A percentile compares a stretch with the other conserved stretches of the same genome.
Conservation (phyloP, 2,888 invertebrate species). For the Drosophila fungiperda region DNA sequence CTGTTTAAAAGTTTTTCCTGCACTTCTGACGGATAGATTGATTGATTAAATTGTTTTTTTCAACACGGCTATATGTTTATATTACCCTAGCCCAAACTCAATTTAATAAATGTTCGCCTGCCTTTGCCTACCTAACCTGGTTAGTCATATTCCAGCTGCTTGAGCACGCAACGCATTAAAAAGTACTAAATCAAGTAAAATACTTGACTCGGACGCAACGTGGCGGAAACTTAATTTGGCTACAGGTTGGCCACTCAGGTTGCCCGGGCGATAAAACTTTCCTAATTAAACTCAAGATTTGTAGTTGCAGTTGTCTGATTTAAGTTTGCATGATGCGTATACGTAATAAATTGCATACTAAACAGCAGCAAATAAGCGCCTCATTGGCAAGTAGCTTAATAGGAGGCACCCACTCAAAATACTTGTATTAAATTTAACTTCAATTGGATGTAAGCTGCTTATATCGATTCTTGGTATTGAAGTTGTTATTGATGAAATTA, state of each 20-base stretch:
- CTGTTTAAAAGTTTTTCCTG: slow-evolving; percentile 40
- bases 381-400: neutral
- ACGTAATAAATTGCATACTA: slow-evolving; percentile 48
- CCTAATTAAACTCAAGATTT: slow-evolving; percentile 53
- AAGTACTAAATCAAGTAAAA: slow-evolving; percentile 14
- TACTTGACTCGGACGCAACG: slow-evolving; percentile 21
- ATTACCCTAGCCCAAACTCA: slow-evolving; percentile 5
- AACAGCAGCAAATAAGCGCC: slow-evolving; percentile 3
- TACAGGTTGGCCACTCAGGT: slow-evolving; percentile 42
- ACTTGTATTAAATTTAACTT: neutral
- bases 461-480: slow-evolving; percentile 3
- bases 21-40: slow-evolving; percentile 63
- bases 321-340: slow-evolving; percentile 46
- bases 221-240: slow-evolving; percentile 60
- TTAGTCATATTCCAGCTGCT: slow-evolving; percentile 56
- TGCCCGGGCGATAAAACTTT: slow-evolving; percentile 67
- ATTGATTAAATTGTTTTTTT: slow-evolving; percentile 63
- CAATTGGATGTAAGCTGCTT: slow-evolving; percentile 1
- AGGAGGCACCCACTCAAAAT: neutral
- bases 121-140: neutral
- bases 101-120: slow-evolving; percentile 16
- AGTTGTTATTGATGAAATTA: slow-evolving; percentile 11
- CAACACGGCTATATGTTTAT: slow-evolving; percentile 39
- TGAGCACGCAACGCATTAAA: slow-evolving; percentile 52
- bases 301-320: slow-evolving; percentile 37